These are phyloP conservation scores for Styela plicata DNA, from an alignment of 23 tunicate genomes.

Conservation along the genomic window DNA sequence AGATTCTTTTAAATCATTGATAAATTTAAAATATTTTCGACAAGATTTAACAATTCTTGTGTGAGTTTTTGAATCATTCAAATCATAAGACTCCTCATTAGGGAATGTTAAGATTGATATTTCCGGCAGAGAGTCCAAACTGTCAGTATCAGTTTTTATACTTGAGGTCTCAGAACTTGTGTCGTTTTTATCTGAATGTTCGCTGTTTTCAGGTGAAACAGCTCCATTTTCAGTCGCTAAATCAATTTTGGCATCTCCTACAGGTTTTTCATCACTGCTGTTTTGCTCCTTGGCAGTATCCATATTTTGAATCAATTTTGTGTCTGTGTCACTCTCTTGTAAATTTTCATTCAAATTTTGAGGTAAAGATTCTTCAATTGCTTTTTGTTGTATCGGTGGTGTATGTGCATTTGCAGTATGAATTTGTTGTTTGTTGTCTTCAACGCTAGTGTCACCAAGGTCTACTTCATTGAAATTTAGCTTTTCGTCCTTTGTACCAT, in stretches of 20 bases:
- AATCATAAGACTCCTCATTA: not conserved
- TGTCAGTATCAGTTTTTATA: not conserved
- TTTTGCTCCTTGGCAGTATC: too few species aligned
- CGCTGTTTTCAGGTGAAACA: not conserved
- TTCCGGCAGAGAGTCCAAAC: not conserved
- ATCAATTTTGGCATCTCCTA: too few species aligned
- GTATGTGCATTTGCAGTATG: not conserved
- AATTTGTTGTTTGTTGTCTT: not conserved
- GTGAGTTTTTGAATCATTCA: not conserved
- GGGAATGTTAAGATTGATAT: not conserved
- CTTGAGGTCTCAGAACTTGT: not conserved
- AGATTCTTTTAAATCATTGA: not conserved
- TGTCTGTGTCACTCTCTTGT: not conserved
- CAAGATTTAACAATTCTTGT: not conserved
- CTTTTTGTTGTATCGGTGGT: not conserved
- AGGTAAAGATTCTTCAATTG: not conserved
- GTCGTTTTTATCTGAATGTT: not conserved
- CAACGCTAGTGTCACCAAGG: not conserved
- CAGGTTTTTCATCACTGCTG: too few species aligned
- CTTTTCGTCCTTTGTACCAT: not conserved
- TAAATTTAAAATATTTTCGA: not conserved
- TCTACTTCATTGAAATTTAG: not conserved
- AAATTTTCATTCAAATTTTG: not conserved
- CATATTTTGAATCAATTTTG: not conserved
- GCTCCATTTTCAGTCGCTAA: not conserved